Evolutionary conservation across 2,113 vertebrate genomes (phyloP), one percentile per base, ranked within the genome.

Genomic region (Microcebus griseorufus): DNA sequence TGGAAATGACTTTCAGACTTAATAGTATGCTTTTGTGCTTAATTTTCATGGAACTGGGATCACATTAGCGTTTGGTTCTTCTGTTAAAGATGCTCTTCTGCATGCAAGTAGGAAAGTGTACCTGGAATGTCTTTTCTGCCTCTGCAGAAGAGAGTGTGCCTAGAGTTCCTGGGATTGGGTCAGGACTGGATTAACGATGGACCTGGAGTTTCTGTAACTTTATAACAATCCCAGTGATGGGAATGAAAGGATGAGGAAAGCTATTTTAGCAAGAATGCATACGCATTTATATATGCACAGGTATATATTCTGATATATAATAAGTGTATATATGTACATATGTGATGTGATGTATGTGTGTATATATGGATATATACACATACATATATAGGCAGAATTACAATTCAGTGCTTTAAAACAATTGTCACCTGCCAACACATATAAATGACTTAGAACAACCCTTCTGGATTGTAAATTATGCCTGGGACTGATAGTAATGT

Each of bases 381-480:
- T 27, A 60, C 13, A 16, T 29, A 34, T 9, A 37, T 20, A 75
- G 64, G 25, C 27, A 72, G 72, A 86, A 45, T 18, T 80, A 14
- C 29, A 89, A 5, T 60, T 80, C 10, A 45, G 18, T 69, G 64
- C 23, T 94, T 92, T 91, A 84, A 78, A 95, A 84, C 58, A 84
- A 27, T 81, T 91, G 92, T 94, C 94, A 91, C 51, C 72, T 97
- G 92, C 70, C 86, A 72, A 94, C 83, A 80, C 62, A 37, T 65
- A 94, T 76, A 94, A 88, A 88, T 88, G 92, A 76, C 81, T 81
- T 55, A 93, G 58, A 84, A 51, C 42, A 58, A 80, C 39, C 9
- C 80, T 92, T 95, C 76, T n/a, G 42, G 94, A 60, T 94, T 95
- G 70, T 89, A 90, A 86, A 87, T 97, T 75, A 62, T 87, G 64